Percentiles rank a stretch among this genome's conserved stretches.
These are phyloP conservation scores for Hydractinia echinata DNA, from an alignment of 30 jellyfish, hydroid and myxozoan genomes.

Conservation along the genomic window DNA sequence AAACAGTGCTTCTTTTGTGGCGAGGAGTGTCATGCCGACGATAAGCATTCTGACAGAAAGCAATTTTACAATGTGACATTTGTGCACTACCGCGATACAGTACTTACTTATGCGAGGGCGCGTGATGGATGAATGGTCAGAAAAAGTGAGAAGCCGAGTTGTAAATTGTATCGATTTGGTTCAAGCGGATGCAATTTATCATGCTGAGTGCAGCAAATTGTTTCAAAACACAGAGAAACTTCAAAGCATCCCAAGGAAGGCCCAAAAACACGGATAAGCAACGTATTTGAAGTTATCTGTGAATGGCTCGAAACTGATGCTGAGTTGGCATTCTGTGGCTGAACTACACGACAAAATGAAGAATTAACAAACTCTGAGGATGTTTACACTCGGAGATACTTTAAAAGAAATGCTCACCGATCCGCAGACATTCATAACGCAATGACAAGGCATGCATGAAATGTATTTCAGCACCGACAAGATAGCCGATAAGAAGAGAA, in stretches of 20 bases:
- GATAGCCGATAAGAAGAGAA: too few relatives aligned
- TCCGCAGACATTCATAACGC: too few relatives aligned
- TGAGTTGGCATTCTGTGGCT: slow-evolving; percentile 10
- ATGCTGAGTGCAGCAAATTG: too few relatives aligned
- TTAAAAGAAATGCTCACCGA: slow-evolving; percentile 2
- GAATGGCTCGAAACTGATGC: slow-evolving; percentile 13
- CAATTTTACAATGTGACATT: too few relatives aligned
- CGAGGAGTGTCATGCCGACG: too few relatives aligned
- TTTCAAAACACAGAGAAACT: too few relatives aligned
- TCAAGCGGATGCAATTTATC: slow-evolving; percentile 23
- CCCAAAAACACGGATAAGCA: too few relatives aligned
- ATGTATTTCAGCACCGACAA: too few relatives aligned
- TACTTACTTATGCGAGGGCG: slow-evolving; percentile 5
- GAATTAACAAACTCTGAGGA: slow-evolving; percentile 3
- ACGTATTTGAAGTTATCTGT: slow-evolving; percentile 10
- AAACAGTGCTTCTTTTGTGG: too few relatives aligned
- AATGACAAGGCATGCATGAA: too few relatives aligned
- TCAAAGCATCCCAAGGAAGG: too few relatives aligned
- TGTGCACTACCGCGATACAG: slow-evolving; percentile 10
- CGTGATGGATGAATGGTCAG: slow-evolving; percentile 20
- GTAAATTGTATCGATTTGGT: slow-evolving; percentile 6
- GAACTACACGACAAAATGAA: slow-evolving; percentile 12
- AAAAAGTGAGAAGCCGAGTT: slow-evolving; percentile 10
- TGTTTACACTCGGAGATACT: slow-evolving; percentile 9
- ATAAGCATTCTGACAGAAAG: too few relatives aligned